Evolutionary conservation across 2,888 invertebrate species (phyloP), one percentile per base, ranked within the genome.

Genomic region (Hoplodrina blanda): DNA sequence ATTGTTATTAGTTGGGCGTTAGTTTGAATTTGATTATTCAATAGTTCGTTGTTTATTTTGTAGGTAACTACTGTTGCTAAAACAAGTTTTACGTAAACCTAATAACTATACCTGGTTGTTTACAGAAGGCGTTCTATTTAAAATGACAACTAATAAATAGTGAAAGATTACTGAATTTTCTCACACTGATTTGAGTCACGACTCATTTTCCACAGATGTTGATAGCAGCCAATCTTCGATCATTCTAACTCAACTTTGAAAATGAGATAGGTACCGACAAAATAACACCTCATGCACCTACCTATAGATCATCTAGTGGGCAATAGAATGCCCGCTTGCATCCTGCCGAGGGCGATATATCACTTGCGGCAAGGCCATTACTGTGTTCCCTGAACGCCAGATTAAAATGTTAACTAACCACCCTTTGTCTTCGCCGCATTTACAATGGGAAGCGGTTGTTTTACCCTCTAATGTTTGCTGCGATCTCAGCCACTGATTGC

Each of bases 381-480:
- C 88, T 83, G 85, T 78, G 82, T 85, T 79, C 85, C 86, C 83
- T 85, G 90, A 88, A 88, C 87, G 87, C 81, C 90, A 87, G 90
- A 93, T 92, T 92, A 92, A 92, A 92, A 92, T 92, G 92, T 92
- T 91, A 92, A 91, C 91, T 88, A 91, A 90, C 90, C 89, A 86
- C 88, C 87, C 89, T 89, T 89, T 91, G 89, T 90, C 90, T 91
- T 91, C 88, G 75, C 87, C 85, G 83, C 90, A 86, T 88, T 91
- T 89, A 90, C 87, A 87, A 90, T 85, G 86, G 87, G 85, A 89
- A 89, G 82, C 78, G 85, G 83, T 90, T 87, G 88, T 88, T 89
- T 88, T 87, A 82, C 84, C 82, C 84, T 86, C 86, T 87, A 87
- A 90, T 89, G 88, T 88, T 87, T 78, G 84, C 80, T 83, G 83